Evolutionary conservation across 2,888 invertebrate species (phyloP), one percentile per base, ranked within the genome.

Genomic region (Bellardia pandia): DNA sequence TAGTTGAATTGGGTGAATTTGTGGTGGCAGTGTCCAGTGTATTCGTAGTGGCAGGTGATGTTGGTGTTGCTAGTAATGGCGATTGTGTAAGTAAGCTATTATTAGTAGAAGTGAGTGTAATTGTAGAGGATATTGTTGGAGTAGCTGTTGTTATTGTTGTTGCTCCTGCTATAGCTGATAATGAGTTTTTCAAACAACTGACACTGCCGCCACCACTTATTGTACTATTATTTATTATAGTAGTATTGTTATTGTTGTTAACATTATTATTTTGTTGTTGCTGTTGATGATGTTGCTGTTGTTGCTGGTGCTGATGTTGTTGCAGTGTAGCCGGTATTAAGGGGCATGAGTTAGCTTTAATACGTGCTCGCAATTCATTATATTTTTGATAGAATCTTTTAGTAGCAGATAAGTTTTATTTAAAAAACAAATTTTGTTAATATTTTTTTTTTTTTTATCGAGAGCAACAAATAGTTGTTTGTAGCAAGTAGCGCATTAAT

Each of bases 381-480:
- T 97, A 97, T 94, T 96, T 96, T 95, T 96, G 96, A 96, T 97
- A 97, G 96, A 97, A 97, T 96, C 97, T 97, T 82, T 85, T 69
- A 75, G 74, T 68, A 53, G 71, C 79, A 83, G 62, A 72, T 85
- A 62, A 51, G 56, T 64, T 56, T 71, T 37, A 16, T 8, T 30
- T 2, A 56, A 77, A 66, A 42, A 66, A 56, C 30, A 30, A 66
- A 56, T 60, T 60, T 76, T 3, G 48, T 58, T 51, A 45, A 33
- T 86, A 80, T 58, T 80, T 74, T 77, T 74, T 71, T 33, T 66
- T 69, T 13, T 23, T 62, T 62, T 0, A 14, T 71, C 2, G n/a
- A 66, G 37, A 16, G 33, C 72, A 74, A 66, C 23, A 64, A 56
- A 72, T 58, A 85, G 40, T 66, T 76, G 7, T 48, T 23, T 23